Conservation (phyloP, 2,888 invertebrate genomes). For the Calameuta filiformis region DNA sequence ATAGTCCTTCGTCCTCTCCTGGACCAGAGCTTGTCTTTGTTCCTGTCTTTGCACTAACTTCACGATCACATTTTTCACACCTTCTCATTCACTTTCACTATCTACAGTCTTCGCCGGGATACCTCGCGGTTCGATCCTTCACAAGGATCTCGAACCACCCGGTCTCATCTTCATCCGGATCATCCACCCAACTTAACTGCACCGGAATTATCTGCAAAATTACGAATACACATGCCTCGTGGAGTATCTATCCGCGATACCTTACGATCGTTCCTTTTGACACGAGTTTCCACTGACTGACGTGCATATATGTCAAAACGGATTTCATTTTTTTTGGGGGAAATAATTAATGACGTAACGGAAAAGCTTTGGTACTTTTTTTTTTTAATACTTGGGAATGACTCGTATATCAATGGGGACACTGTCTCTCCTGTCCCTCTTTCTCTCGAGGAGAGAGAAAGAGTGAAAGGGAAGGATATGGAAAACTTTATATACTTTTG, state of each 20-base stretch:
- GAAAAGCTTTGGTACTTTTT: neutral
- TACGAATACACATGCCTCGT: neutral
- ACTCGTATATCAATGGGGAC: neutral
- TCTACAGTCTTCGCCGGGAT: neutral
- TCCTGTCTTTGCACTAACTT: neutral
- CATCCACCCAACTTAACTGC: neutral
- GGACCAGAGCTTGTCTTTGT: neutral
- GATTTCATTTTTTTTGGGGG: neutral
- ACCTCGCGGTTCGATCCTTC: neutral
- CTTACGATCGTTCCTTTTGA: neutral
- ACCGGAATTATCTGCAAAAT: neutral
- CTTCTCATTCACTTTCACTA: neutral
- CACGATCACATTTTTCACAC: neutral
- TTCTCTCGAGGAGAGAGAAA: neutral
- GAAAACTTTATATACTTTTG: neutral
- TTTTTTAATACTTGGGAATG: neutral
- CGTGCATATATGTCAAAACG: neutral
- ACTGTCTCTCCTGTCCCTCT: neutral
- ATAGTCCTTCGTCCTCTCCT: neutral
- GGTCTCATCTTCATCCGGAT: neutral
- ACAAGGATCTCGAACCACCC: neutral
- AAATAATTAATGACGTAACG: neutral
- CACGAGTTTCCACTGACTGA: neutral
- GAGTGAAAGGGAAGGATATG: neutral
- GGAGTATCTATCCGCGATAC: neutral